These are phyloP conservation scores for Drosophila mettleri DNA, from an alignment of 2,888 invertebrate species.

Conservation along the genomic window DNA sequence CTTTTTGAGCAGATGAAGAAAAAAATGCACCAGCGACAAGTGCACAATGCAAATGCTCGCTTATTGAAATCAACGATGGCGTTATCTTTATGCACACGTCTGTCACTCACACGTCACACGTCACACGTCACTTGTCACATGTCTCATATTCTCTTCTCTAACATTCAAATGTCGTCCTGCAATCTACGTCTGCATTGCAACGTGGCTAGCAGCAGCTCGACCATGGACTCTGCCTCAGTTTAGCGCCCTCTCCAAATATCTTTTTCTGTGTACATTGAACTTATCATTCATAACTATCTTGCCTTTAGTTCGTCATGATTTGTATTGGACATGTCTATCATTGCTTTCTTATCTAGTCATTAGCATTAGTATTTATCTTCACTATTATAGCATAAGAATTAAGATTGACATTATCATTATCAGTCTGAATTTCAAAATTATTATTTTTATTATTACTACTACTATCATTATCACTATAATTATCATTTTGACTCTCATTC, in stretches of 20 bases:
- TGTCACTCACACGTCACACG: neutral
- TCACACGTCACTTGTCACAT: neutral
- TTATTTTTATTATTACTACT: neutral
- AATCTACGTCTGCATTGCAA: neutral
- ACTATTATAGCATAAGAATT: no score
- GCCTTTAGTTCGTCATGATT: neutral
- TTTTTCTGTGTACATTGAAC: neutral
- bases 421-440: neutral
- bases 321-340: no score
- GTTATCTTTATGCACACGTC: neutral
- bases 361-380: neutral
- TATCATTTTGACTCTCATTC: neutral
- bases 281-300: neutral
- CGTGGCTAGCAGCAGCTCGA: neutral
- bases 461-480: neutral
- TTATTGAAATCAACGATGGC: neutral
- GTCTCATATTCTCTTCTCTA: constrained; percentile 2
- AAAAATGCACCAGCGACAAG: neutral
- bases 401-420: neutral
- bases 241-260: neutral
- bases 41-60: constrained; percentile 3
- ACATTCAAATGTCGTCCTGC: neutral
- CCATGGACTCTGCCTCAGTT: neutral
- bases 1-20: neutral
- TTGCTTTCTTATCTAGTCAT: neutral